Percentiles rank a stretch among this genome's conserved stretches.
phyloP scores from a whole-genome alignment of 2,888 invertebrate genomes.

The Acanthococcus lagerstroemiae region DNA sequence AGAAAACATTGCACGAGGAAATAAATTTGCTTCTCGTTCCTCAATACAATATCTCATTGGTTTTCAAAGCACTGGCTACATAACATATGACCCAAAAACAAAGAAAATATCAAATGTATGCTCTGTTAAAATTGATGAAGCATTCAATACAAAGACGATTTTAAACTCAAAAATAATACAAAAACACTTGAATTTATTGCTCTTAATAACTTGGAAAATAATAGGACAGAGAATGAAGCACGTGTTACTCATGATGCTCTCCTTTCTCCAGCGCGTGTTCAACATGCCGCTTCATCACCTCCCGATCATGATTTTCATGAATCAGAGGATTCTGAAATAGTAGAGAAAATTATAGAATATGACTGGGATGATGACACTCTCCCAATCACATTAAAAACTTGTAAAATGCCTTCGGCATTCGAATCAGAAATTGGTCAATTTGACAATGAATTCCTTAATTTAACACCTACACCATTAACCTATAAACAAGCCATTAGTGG shows the following conservation, averaged over 20 bases:
- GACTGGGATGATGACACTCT: background rate
- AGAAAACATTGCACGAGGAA: background rate
- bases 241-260: background rate
- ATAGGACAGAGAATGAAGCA: background rate
- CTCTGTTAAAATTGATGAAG: background rate
- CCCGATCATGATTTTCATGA: background rate
- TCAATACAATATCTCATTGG: background rate
- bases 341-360: background rate
- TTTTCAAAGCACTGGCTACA: background rate
- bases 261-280: background rate
- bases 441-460: background rate
- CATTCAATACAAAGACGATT: background rate
- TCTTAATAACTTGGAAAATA: too few relatives aligned
- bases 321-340: background rate
- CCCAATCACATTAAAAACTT: background rate
- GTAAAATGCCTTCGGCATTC: background rate
- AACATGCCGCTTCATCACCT: background rate
- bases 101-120: background rate
- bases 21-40: background rate
- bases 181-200: background rate
- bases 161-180: background rate
- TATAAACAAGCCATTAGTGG: slow-evolving; percentile 1
- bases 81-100: background rate
- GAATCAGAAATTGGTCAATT: background rate
- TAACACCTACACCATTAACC: background rate